Base-by-base conservation (phyloP, 1,140 invertebrate species). In the Andricus grossulariae region DNA sequence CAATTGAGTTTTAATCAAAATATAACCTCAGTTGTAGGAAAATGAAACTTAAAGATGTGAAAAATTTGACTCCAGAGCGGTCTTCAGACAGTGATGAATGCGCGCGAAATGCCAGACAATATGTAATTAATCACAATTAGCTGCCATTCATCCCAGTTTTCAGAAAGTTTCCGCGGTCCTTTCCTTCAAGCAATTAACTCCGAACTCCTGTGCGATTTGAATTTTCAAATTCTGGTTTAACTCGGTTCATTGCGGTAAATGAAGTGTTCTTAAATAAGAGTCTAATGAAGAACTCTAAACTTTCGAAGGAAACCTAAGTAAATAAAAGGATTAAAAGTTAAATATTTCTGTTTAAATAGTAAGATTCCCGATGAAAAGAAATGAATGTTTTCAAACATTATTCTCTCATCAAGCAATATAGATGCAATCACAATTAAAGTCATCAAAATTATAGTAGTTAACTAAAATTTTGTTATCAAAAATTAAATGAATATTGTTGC, bases 121-220 rank as follows among this genome's bases (percentile, higher is more conserved):
- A 82, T 82, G 83, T 82, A 86, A 87, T 87, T 87, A 86, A 87
- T 87, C 85, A 86, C 84, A 85, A 87, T 87, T 87, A 86, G 85
- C 85, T 79, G 80, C 83, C 76, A 86, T 86, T 87, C 82, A 85
- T 77, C 75, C 60, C 32, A 66, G 60, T 66, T 25, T 32, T 21
- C 25, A 39, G 60, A 81, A 85, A 84, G 80, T 86, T 83, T 66
- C 74, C 73, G 4, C 79, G 77, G 78, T 72, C 82, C 15, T 66
- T 66, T 66, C 60, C 60, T 66, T 21, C 25, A 12, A 66, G 25
- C n/a, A 66, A 66, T 66, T 66, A 66, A 32, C 25, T 25, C 12
- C 25, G 25, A 66, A 66, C 32, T 66, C 60, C 60, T 66, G 32
- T 66, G 60, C 60, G 25, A 39, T 25, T 16, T 66, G 60, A 66